Evolutionary conservation across 2,888 invertebrate species (phyloP).

Genomic region (Lasioglossum lativentre): DNA sequence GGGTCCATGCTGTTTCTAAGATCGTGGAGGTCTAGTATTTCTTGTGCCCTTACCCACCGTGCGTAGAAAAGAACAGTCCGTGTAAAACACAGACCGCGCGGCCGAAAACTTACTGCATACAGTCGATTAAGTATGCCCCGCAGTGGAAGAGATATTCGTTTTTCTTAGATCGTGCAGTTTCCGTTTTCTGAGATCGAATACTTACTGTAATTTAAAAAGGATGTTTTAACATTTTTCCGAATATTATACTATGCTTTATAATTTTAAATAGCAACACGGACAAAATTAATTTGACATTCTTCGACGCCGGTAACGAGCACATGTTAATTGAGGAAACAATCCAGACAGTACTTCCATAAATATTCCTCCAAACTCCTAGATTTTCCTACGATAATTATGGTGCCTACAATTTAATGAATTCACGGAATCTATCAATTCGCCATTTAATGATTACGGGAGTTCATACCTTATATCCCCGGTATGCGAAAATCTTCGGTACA

Average conservation of each 20-base stretch:
- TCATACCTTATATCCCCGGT: background rate
- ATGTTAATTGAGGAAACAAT: constrained; percentile 9
- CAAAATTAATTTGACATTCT: background rate
- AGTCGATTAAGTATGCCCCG: too few species aligned
- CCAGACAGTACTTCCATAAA: background rate
- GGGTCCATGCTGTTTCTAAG: too few species aligned
- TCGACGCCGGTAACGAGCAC: background rate
- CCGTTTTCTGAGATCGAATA: too few species aligned
- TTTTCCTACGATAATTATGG: constrained; percentile 6
- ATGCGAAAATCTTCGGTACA: background rate
- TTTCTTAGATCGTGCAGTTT: background rate
- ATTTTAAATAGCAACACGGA: background rate
- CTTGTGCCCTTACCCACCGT: too few species aligned
- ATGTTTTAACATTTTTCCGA: background rate
- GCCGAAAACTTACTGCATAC: too few species aligned
- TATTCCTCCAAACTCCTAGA: background rate
- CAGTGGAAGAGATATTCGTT: too few species aligned
- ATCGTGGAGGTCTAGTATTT: too few species aligned
- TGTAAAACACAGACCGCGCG: too few species aligned
- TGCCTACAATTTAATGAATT: background rate
- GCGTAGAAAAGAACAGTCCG: too few species aligned
- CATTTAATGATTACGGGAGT: background rate
- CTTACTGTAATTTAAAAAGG: background rate
- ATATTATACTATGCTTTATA: background rate
- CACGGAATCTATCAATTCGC: background rate